phyloP scores from a whole-genome alignment of 2,797 vertebrate genomes.

The Fundulus diaphanus region DNA sequence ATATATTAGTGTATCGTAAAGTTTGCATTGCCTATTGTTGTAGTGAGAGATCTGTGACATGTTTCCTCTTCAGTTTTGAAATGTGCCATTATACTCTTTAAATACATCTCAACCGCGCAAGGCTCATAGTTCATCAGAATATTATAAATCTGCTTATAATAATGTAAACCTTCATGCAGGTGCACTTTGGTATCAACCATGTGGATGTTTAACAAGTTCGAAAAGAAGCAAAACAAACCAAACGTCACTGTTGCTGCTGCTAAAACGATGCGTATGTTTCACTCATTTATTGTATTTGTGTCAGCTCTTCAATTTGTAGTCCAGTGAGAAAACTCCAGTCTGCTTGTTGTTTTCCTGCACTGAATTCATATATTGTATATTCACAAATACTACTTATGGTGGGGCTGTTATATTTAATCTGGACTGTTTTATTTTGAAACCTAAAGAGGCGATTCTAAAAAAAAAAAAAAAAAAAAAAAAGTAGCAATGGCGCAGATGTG shows the following conservation, averaged over 20 bases:
- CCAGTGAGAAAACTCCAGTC: constrained; percentile 69
- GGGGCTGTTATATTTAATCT: constrained; percentile 37
- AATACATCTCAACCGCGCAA: constrained; percentile 74
- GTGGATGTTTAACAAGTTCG: constrained; percentile 69
- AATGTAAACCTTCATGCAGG: constrained; percentile 64
- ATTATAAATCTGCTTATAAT: constrained; percentile 62
- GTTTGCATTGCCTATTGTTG: constrained; percentile 82
- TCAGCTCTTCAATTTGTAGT: constrained; percentile 71
- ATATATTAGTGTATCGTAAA: constrained; percentile 81
- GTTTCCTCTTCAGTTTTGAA: constrained; percentile 79
- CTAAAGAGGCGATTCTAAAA: constrained; percentile 14
- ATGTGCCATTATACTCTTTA: constrained; percentile 83
- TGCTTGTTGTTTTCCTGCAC: constrained; percentile 75
- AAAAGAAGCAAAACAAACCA: constrained; percentile 69
- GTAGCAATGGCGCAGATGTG: constrained; percentile 47
- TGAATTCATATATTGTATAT: constrained; percentile 65
- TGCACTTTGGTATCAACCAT: constrained; percentile 73
- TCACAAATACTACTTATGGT: constrained; percentile 53
- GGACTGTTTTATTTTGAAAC: constrained; percentile 27
- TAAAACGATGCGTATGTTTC: constrained; percentile 61
- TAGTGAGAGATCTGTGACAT: constrained; percentile 81
- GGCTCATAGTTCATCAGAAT: constrained; percentile 74
- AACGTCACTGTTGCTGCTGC: constrained; percentile 75
- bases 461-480: constrained; percentile 30
- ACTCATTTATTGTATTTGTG: constrained; percentile 70